phyloP scores from a whole-genome alignment of 2,113 vertebrate species.

The Forbesichthys agassizii region DNA sequence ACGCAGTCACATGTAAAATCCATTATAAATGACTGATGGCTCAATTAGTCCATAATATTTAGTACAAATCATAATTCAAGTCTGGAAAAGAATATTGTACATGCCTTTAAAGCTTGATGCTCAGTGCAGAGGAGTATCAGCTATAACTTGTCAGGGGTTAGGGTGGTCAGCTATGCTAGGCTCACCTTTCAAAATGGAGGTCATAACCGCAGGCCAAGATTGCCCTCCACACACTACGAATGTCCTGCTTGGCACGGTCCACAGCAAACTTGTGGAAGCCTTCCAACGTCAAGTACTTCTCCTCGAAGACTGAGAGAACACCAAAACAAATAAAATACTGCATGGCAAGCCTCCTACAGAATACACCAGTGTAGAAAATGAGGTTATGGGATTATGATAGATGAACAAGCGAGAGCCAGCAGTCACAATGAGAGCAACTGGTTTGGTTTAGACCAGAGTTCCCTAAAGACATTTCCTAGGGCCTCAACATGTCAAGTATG shows the following conservation, averaged over 20 bases:
- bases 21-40: too few species aligned
- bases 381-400: neutral
- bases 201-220: constrained; percentile 95
- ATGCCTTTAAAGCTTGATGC: too few species aligned
- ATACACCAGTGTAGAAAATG: neutral
- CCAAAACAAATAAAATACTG: neutral
- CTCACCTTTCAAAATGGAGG: constrained; percentile 95
- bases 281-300: constrained; percentile 94
- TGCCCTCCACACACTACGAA: constrained; percentile 95
- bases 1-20: too few species aligned
- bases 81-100: too few species aligned
- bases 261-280: constrained; percentile 94
- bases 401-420: neutral
- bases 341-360: neutral
- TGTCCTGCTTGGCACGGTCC: constrained; percentile 95
- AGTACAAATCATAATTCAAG: too few species aligned
- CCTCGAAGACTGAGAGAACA: constrained; percentile 84
- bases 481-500: too few species aligned
- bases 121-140: neutral
- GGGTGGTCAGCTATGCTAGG: neutral
- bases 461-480: too few species aligned
- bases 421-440: neutral
- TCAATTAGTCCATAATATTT: too few species aligned
- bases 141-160: neutral
- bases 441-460: too few species aligned